phyloP scores from a whole-genome alignment of 2,113 vertebrate species.

The Bostrychus sinensis region DNA sequence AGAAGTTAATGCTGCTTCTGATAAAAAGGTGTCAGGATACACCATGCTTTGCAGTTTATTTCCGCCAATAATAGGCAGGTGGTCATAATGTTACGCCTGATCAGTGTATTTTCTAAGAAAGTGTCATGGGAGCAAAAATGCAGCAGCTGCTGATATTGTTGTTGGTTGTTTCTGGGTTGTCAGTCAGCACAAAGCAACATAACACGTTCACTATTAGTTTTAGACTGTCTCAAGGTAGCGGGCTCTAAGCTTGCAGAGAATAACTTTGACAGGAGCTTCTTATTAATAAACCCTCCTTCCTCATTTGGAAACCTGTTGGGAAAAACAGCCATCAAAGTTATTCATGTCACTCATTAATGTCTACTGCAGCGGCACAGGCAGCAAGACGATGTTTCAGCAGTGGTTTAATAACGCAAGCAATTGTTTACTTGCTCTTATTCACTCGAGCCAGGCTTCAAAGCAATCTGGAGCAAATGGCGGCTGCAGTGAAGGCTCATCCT shows the following conservation, averaged over 20 bases:
- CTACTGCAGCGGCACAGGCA: conserved; percentile 19
- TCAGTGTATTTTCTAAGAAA: conserved; percentile 1
- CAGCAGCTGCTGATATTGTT: background rate
- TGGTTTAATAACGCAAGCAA: conserved; percentile 32
- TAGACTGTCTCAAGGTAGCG: conserved; percentile 17
- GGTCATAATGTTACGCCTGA: background rate
- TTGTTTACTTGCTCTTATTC: conserved; percentile 48
- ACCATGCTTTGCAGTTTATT: too few species aligned
- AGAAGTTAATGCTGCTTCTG: too few species aligned
- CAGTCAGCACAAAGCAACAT: conserved; percentile 10
- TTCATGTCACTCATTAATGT: conserved; percentile 52
- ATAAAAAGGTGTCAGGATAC: too few species aligned
- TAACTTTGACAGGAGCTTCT: conserved; percentile 41
- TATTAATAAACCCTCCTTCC: conserved; percentile 30
- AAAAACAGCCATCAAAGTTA: conserved; percentile 57
- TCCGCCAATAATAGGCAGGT: background rate
- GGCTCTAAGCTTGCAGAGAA: conserved; percentile 24
- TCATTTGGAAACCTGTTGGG: conserved; percentile 38
- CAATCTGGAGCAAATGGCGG: conserved; percentile 48
- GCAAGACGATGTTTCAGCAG: conserved; percentile 27
- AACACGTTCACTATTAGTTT: background rate
- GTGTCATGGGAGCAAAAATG: conserved; percentile 16
- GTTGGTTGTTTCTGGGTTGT: conserved; percentile 9
- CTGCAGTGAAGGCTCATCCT: conserved; percentile 30
- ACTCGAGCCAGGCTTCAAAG: conserved; percentile 35